These are phyloP conservation scores for Rhagonycha lutea DNA, from an alignment of 2,888 invertebrate genomes.

Conservation along the genomic window DNA sequence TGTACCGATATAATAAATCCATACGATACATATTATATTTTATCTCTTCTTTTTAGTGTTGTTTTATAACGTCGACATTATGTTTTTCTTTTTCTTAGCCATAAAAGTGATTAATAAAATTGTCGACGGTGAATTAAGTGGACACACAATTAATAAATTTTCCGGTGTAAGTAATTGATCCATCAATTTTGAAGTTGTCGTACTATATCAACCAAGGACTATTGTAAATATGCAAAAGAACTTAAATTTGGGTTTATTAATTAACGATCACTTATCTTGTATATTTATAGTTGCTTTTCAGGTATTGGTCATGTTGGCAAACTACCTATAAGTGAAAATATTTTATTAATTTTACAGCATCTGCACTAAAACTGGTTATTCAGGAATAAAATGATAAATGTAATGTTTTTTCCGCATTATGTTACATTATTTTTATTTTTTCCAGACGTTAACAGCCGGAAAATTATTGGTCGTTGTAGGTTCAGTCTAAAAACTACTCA, in stretches of 20 bases:
- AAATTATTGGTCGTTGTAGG: neutral
- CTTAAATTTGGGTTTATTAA: neutral
- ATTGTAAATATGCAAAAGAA: neutral
- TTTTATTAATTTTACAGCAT: neutral
- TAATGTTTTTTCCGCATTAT: neutral
- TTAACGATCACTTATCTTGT: neutral
- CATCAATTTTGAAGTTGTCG: neutral
- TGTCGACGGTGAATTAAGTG: neutral
- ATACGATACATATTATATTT: neutral
- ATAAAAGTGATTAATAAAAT: neutral
- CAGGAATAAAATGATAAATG: neutral
- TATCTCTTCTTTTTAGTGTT: neutral
- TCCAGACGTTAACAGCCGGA: neutral
- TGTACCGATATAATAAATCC: neutral
- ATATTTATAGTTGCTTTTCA: neutral
- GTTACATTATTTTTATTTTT: neutral
- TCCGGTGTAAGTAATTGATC: neutral
- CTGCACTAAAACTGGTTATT: neutral
- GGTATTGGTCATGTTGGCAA: neutral
- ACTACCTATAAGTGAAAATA: neutral
- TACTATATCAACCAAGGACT: neutral
- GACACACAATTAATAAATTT: neutral
- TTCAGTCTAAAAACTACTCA: neutral
- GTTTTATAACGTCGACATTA: neutral
- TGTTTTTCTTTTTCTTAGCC: neutral